Conservation (phyloP, 2,888 invertebrate genomes). For the Lepidonotus clava region DNA sequence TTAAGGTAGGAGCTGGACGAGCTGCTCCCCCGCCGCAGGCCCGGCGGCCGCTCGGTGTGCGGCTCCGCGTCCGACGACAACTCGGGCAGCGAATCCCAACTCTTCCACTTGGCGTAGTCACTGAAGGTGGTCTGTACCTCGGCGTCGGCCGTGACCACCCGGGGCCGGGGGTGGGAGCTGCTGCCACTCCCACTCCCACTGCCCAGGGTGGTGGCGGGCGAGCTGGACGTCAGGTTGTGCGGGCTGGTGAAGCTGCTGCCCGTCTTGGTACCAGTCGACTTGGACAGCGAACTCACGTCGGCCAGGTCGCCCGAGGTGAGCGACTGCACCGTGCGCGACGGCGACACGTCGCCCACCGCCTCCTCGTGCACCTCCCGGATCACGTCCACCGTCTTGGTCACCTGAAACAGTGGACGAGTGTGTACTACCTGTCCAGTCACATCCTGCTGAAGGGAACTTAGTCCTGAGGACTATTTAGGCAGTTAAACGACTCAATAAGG, state of each 20-base stretch:
- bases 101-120: too few species aligned
- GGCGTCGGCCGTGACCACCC: background rate
- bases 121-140: background rate
- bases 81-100: too few species aligned
- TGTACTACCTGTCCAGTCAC: too few species aligned
- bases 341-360: conserved; percentile 10
- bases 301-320: conserved; percentile 57
- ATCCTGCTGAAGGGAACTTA: too few species aligned
- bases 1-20: background rate
- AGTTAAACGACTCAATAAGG: too few species aligned
- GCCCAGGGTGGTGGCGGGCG: too few species aligned
- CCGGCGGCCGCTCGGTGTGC: background rate
- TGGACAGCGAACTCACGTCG: conserved; percentile 55
- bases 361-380: conserved; percentile 8
- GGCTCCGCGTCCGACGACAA: too few species aligned
- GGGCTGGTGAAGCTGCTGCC: conserved; percentile 44
- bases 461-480: too few species aligned
- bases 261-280: conserved; percentile 22
- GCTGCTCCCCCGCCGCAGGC: background rate
- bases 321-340: conserved; percentile 46
- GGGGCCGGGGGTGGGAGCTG: background rate
- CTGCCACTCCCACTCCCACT: too few species aligned
- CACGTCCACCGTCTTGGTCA: background rate
- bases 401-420: background rate
- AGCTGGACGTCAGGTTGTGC: background rate